phyloP scores from a whole-genome alignment of 2,113 vertebrate species.

The Fregata magnificens region DNA sequence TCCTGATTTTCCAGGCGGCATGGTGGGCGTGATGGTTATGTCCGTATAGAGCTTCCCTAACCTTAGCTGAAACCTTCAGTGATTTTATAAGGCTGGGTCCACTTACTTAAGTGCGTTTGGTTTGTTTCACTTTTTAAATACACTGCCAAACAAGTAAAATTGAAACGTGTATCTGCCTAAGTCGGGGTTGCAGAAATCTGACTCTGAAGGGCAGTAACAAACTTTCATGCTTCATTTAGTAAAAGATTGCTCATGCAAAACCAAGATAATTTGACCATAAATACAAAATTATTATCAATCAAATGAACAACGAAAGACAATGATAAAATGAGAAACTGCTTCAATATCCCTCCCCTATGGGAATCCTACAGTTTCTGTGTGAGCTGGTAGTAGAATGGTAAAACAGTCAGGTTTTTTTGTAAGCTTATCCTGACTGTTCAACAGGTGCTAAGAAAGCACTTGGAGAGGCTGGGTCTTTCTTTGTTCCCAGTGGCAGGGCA shows the following conservation, averaged over 20 bases:
- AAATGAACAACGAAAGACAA: not conserved
- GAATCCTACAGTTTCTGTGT: not conserved
- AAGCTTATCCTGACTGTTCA: not conserved
- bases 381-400: not conserved
- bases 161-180: not conserved
- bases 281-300: not conserved
- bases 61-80: not conserved
- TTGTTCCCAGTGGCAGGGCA: not conserved
- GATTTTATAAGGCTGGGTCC: not conserved
- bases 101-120: not conserved
- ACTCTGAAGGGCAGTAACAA: not conserved
- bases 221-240: not conserved
- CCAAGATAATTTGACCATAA: not conserved
- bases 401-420: not conserved
- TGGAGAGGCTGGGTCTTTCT: not conserved
- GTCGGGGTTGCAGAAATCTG: not conserved
- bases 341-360: not conserved
- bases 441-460: not conserved
- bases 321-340: not conserved
- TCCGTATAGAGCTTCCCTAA: not conserved
- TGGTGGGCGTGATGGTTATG: accelerated
- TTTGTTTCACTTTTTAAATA: not conserved
- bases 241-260: not conserved
- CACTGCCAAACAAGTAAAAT: not conserved
- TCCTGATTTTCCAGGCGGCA: not conserved